Percentiles rank a stretch among this genome's conserved stretches.
phyloP scores from a whole-genome alignment of 2,113 vertebrate species.

The Silurus asotus region DNA sequence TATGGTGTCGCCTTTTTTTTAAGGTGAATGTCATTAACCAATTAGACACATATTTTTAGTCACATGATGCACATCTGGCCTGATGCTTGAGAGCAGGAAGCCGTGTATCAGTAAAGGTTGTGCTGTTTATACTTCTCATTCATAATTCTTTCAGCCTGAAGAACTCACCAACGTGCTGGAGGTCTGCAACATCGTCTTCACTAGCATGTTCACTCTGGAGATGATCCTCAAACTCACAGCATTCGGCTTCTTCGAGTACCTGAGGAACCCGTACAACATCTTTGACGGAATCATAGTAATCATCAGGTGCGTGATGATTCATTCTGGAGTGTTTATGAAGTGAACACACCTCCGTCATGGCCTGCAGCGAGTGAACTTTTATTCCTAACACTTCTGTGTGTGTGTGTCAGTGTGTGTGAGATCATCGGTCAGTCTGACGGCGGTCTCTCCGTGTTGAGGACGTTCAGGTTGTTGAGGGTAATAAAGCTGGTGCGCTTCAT shows the following conservation, averaged over 20 bases:
- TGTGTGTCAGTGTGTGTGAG: conserved; percentile 88
- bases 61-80: neutral
- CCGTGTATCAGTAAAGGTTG: neutral
- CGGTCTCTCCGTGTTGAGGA: conserved; percentile 91
- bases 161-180: conserved; percentile 96
- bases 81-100: neutral
- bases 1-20: neutral
- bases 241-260: conserved; percentile 93
- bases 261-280: conserved; percentile 96
- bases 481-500: conserved; percentile 98
- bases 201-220: conserved; percentile 98
- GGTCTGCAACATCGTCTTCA: conserved; percentile 98
- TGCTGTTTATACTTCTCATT: neutral
- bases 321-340: neutral
- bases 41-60: neutral
- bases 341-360: neutral
- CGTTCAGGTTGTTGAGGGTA: conserved; percentile 92
- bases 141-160: conserved; percentile 77
- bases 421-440: conserved; percentile 95
- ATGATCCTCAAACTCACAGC: conserved; percentile 97
- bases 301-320: conserved; percentile 83
- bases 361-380: neutral
- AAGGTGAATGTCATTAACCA: neutral
- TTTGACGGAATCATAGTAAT: conserved; percentile 98
- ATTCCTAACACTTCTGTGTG: neutral